Conservation (phyloP, 1,140 invertebrate species). For the Augochlora pura region DNA sequence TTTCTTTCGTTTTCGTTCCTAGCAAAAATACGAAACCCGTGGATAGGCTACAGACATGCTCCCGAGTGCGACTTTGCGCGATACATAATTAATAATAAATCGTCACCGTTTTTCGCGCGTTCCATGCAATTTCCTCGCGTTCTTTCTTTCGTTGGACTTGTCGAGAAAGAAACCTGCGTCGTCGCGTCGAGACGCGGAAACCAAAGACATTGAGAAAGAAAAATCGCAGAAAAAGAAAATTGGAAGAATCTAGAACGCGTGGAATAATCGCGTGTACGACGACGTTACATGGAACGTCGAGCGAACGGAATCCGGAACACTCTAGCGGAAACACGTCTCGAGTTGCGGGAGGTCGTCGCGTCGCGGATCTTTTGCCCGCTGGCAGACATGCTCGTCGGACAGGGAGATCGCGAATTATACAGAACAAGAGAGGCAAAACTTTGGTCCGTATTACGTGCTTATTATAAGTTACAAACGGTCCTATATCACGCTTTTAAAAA, state of each 20-base stretch:
- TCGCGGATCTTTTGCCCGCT: slow-evolving; percentile 9
- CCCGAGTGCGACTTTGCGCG: background rate
- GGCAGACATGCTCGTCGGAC: no score
- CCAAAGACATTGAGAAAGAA: background rate
- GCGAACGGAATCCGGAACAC: slow-evolving; percentile 1
- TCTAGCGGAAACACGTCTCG: background rate
- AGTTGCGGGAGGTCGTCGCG: background rate
- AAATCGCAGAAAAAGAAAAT: background rate
- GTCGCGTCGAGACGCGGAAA: background rate
- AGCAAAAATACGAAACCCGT: slow-evolving; percentile 27
- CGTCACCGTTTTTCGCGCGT: slow-evolving; percentile 31
- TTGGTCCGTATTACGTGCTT: slow-evolving; percentile 22
- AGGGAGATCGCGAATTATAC: slow-evolving; percentile 1
- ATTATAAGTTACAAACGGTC: slow-evolving; percentile 15
- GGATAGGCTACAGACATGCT: background rate
- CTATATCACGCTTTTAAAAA: slow-evolving; percentile 21
- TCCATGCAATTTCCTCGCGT: slow-evolving; percentile 21
- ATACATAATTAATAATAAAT: slow-evolving; percentile 19
- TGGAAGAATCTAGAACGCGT: no score
- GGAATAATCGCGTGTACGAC: background rate
- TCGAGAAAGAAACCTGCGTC: no score
- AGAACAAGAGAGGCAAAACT: slow-evolving; percentile 2
- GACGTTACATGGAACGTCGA: slow-evolving; percentile 45
- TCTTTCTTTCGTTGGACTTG: no score
- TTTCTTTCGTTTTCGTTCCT: slow-evolving; percentile 38